These are phyloP conservation scores for Pogonocherus hispidulus DNA, from an alignment of 2,888 invertebrate genomes.

Conservation along the genomic window DNA sequence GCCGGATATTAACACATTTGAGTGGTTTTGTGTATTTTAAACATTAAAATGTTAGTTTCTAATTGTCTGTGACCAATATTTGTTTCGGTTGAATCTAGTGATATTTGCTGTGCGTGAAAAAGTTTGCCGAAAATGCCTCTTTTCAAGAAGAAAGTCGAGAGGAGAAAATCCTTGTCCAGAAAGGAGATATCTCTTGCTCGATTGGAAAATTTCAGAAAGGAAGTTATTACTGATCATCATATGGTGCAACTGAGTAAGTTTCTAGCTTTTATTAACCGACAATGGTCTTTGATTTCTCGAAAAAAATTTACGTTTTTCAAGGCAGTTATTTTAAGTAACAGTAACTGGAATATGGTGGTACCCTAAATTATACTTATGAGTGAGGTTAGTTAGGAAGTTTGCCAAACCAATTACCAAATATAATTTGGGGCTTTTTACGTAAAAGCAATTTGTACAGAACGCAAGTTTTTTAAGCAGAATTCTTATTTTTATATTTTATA, in stretches of 20 bases:
- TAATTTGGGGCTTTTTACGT: background rate
- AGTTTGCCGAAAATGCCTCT: conserved; percentile 25
- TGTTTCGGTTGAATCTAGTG: conserved; percentile 29
- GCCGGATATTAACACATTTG: conserved; percentile 44
- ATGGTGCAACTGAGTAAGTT: conserved; percentile 66
- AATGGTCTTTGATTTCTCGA: background rate
- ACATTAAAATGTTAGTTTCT: conserved; percentile 41
- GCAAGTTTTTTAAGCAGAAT: too few relatives aligned
- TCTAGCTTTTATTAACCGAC: background rate
- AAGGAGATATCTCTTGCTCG: conserved; percentile 67
- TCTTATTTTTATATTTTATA: too few relatives aligned
- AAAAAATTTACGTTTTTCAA: conserved; percentile 39
- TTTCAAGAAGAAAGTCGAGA: conserved; percentile 58
- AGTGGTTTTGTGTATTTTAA: conserved; percentile 35
- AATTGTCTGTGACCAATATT: conserved; percentile 48
- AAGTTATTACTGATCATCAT: conserved; percentile 73
- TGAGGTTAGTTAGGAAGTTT: background rate
- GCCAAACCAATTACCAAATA: background rate
- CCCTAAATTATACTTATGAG: background rate
- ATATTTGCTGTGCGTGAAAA: conserved; percentile 32
- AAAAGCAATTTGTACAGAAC: too few relatives aligned
- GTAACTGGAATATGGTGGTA: conserved; percentile 9
- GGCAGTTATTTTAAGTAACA: conserved; percentile 29
- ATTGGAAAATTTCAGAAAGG: conserved; percentile 72
- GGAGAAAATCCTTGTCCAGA: conserved; percentile 64